Conservation (phyloP, 1,140 invertebrate genomes). For the Nasonia longicornis region DNA sequence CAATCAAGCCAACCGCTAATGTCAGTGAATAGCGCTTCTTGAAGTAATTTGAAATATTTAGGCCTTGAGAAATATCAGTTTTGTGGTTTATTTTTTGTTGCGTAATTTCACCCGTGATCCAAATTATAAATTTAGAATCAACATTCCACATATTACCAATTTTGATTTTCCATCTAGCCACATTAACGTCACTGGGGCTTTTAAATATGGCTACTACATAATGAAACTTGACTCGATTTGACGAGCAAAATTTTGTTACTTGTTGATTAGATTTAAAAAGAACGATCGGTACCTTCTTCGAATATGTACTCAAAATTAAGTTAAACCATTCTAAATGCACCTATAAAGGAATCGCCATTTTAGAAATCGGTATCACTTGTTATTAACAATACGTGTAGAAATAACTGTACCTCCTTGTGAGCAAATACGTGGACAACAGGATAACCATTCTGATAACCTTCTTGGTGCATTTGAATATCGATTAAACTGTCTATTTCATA, state of each 20-base stretch:
- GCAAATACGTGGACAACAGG: not conserved
- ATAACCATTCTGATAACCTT: not conserved
- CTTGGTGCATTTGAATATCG: not conserved
- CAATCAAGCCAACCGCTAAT: not conserved
- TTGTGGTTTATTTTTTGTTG: not conserved
- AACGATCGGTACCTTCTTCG: not conserved
- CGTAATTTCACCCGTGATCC: not conserved
- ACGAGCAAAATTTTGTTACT: not conserved
- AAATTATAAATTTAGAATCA: not conserved
- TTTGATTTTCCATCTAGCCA: not conserved
- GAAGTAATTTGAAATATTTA: not conserved
- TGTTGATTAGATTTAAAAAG: not conserved
- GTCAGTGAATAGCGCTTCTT: not conserved
- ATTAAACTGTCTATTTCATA: not conserved
- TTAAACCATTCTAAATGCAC: conserved; percentile 1
- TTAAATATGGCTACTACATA: not conserved
- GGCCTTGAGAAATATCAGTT: not conserved
- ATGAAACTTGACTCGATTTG: conserved; percentile 1
- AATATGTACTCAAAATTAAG: conserved; percentile 1
- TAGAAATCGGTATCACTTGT: not conserved
- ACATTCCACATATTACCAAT: not conserved
- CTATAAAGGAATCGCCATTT: not conserved
- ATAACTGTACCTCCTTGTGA: not conserved
- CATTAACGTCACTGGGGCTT: not conserved
- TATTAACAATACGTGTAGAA: not conserved